Base-by-base conservation (phyloP, 2,113 vertebrate species). In the Acrocephalus arundinaceus region DNA sequence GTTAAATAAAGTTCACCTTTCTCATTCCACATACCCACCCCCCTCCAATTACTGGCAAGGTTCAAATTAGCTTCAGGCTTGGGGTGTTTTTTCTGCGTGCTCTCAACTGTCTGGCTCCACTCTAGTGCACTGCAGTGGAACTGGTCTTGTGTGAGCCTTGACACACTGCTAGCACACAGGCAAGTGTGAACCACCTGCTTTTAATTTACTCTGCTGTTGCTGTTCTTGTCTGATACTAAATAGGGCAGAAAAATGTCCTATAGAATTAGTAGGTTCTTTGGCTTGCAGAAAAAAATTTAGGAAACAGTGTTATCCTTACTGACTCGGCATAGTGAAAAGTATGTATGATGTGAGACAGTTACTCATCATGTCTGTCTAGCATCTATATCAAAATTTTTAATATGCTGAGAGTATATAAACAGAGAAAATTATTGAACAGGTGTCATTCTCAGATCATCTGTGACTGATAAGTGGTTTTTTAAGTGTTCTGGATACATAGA, bases 1-100 rank as follows among this genome's bases (percentile, higher is more conserved):
- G 83, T 95, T 93, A 89, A 80, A 86, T 74, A 77, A 90, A 92
- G 67, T 92, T 89, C 46, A 71, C 14, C 11, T 74, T 81, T 92
- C 55, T 94, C 35, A 35, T 54, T 83, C n/a, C 74, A 52, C 18
- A 21, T 4, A 6, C 20, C 4, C 24, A 14, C 7, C 0, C 14
- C 45, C n/a, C 46, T 15, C 9, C 30, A 11, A 0, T 45, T 66
- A 23, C 54, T 59, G 63, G 19, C 43, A 59, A 92, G 33, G 61
- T 92, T 94, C 90, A 90, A 39, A 49, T 43, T 22, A 27, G 59
- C 59, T 80, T 92, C 72, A 90, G 43, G 16, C 13, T 39, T 59
- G 33, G 43, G 21, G n/a, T 94, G 58, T 39, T 89, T 65, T 65
- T 59, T 13, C 72, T 63, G 25, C 0, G 0, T 13, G 8, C n/a